Base-by-base conservation (phyloP, 2,113 vertebrate species). In the Oncorhynchus tshawytscha region DNA sequence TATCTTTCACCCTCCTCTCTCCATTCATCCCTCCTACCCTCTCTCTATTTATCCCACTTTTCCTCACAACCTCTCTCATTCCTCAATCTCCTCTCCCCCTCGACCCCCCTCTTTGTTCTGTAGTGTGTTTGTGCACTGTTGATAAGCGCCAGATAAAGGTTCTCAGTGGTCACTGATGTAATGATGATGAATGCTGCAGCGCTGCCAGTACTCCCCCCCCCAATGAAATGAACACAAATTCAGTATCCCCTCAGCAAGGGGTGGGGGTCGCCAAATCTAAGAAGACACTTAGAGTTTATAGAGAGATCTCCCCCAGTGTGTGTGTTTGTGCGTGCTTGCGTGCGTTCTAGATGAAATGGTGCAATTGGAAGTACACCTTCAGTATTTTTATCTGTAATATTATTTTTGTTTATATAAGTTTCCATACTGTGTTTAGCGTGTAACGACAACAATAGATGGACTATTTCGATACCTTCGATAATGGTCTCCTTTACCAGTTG, bases 91-190 rank as follows among this genome's bases (percentile, higher is more conserved):
- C 39, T 45, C 39, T 18, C 45, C 25, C 24, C 39, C 25, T 29
- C 22, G 2, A 9, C 6, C 34, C 6, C 31, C 51, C 27, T 60
- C 9, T 18, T 49, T 2, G n/a, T 70, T 3, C 20, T 24, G 4
- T 45, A 45, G 78, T 86, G 90, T 92, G 91, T 92, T 92, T 87
- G 92, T 91, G 91, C 74, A 24, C 89, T 78, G 92, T 93, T 94
- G 93, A 94, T 95, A 94, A 95, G 93, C 92, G 92, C 93, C 93
- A 93, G 94, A 93, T 94, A 92, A 87, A 86, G 90, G 94, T 95
- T 95, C 94, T 95, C 93, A 92, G 94, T 93, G 91, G 93, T 94
- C 90, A 94, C 96, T 96, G 95, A 95, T 96, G 94, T 95, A 96
- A 96, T 95, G 95, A 95, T 96, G 95, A 96, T 96, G 95, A 96